Evolutionary conservation across 2,888 invertebrate species (phyloP).

Genomic region (Watsonalla binaria): DNA sequence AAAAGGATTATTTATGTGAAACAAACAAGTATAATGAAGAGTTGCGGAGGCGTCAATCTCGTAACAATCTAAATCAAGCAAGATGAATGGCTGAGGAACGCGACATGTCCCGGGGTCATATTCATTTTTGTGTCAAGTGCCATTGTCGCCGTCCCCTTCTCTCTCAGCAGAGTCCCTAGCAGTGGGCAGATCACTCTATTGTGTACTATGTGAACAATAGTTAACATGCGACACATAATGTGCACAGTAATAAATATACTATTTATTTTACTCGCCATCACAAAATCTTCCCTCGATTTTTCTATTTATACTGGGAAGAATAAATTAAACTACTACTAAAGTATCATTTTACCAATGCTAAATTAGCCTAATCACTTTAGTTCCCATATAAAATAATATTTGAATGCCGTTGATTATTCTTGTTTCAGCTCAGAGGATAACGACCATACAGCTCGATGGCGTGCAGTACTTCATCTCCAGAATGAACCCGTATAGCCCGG

Average conservation of each 20-base stretch:
- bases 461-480: conserved; percentile 91
- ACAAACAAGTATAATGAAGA: conserved; percentile 9
- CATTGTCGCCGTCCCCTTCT: conserved; percentile 33
- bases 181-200: neutral
- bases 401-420: conserved; percentile 20
- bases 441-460: conserved; percentile 90
- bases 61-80: conserved; percentile 30
- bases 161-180: conserved; percentile 8
- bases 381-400: too few relatives aligned
- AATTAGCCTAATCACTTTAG: neutral
- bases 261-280: too few relatives aligned
- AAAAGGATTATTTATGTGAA: conserved; percentile 1
- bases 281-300: too few relatives aligned
- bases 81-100: conserved; percentile 38
- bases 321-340: too few relatives aligned
- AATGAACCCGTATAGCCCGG: conserved; percentile 92
- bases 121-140: conserved; percentile 38
- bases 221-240: too few relatives aligned
- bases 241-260: too few relatives aligned
- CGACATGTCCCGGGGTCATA: conserved; percentile 38
- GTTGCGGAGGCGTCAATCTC: conserved; percentile 32
- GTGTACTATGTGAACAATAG: neutral
- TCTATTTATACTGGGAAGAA: too few relatives aligned
- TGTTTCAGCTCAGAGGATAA: conserved; percentile 89
- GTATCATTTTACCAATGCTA: too few relatives aligned